phyloP scores from a whole-genome alignment of 2,113 vertebrate genomes.

The Chelonoidis abingdonii region DNA sequence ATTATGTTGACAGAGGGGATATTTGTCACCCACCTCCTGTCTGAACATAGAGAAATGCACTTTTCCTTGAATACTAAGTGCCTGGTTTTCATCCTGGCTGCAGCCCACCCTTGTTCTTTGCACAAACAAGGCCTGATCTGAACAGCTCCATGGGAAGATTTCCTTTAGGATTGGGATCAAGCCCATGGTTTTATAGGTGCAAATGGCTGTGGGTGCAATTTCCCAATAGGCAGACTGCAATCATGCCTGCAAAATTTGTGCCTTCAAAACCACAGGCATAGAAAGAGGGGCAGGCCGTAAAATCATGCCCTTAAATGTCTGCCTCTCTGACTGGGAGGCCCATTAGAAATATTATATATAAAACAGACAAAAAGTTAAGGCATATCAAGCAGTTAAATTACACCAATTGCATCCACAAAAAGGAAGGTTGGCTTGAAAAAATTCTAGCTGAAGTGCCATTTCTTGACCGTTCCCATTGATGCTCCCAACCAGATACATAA shows the following conservation, averaged over 20 bases:
- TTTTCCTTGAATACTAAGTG: neutral
- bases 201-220: neutral
- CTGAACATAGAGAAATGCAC: slow-evolving; percentile 7
- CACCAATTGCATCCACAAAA: slow-evolving; percentile 3
- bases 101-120: neutral
- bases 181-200: neutral
- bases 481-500: slow-evolving; percentile 42
- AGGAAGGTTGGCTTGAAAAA: slow-evolving; percentile 18
- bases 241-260: neutral
- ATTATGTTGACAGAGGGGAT: neutral
- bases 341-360: slow-evolving; percentile 17
- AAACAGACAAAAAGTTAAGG: neutral
- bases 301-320: neutral
- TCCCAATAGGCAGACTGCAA: neutral
- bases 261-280: neutral
- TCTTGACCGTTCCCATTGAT: neutral
- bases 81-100: slow-evolving; percentile 5
- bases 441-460: slow-evolving; percentile 4
- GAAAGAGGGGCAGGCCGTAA: slow-evolving; percentile 3
- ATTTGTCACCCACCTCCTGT: slow-evolving; percentile 46
- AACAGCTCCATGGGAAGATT: neutral
- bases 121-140: neutral
- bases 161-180: slow-evolving; percentile 2
- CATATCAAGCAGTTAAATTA: slow-evolving; percentile 16
- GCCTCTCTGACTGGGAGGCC: neutral